Evolutionary conservation across 2,113 vertebrate species (phyloP).

Genomic region (Protobothrops flavoviridis): DNA sequence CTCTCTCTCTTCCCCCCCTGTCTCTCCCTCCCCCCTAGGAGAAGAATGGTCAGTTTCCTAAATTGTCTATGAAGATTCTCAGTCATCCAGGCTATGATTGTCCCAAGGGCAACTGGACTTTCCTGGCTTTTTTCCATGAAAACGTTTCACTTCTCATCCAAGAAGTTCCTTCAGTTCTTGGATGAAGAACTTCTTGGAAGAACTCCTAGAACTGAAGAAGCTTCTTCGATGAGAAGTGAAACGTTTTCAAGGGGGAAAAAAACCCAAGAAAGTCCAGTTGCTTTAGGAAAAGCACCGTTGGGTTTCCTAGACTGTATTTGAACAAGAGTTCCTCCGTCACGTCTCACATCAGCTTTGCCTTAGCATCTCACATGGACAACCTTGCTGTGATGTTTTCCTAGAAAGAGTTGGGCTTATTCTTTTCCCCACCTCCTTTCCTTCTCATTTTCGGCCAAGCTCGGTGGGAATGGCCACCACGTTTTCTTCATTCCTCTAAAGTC

Average conservation of each 20-base stretch:
- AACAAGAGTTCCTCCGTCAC: conserved; percentile 25
- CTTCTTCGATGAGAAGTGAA: not conserved
- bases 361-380: conserved; percentile 19
- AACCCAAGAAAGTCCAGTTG: too few relatives aligned
- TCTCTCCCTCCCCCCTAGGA: not conserved
- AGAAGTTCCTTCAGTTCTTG: not conserved
- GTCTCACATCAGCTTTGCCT: not conserved
- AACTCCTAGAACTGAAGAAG: not conserved
- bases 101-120: not conserved
- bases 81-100: too few relatives aligned
- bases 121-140: not conserved
- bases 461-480: not conserved
- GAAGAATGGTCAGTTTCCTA: conserved; percentile 24
- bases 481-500: not conserved
- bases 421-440: too few relatives aligned
- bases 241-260: not conserved
- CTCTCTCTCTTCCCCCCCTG: too few relatives aligned
- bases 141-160: not conserved
- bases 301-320: conserved; percentile 4
- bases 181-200: not conserved
- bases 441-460: not conserved
- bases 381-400: not conserved
- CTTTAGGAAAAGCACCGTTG: too few relatives aligned
- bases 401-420: not conserved
- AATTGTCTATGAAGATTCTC: not conserved